Base-by-base conservation (phyloP, 2,888 invertebrate genomes). In the Metalampra italica region DNA sequence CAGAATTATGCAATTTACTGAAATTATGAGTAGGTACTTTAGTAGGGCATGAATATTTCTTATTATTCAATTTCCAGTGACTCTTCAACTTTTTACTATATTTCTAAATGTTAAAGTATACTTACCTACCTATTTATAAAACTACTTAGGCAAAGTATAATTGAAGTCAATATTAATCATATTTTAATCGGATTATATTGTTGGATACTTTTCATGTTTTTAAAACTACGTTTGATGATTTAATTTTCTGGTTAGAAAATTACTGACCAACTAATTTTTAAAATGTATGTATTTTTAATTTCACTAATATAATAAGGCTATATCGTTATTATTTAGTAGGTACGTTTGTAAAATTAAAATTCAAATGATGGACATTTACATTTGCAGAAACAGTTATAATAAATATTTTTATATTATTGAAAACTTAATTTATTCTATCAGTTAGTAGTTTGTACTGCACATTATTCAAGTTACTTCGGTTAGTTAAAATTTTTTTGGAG, bases 381-480 rank as follows among this genome's bases (percentile, higher is more conserved):
- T 36, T 36, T n/a, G 11, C n/a, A 11, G 36, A 7, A 36, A 7
- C n/a, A 36, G 7, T 36, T 36, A n/a, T 3, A n/a, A 2, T 36
- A 36, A 36, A 36, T 36, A 36, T n/a, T n/a, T 32, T 9, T 5
- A 41, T 41, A 30, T 29, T 15, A 50, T 45, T 55, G 55, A 34
- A 70, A 62, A 57, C 68, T 71, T 69, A 74, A 52, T 53, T 50
- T 49, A 34, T n/a, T 36, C 64, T 73, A 72, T 55, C 48, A 63
- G 60, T 55, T 60, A 57, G 62, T 57, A 53, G 54, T 60, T 77
- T 77, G 74, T 75, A 75, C 72, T 75, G 66, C 53, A 53, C 59
- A 47, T 52, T 49, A 49, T 49, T 36, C 9, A 12, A 32, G n/a
- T 44, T 44, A n/a, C 15, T 22, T 1, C 3, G 11, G 34, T 48